Conservation (phyloP, 1,140 invertebrate species). For the Theocolax elegans region DNA sequence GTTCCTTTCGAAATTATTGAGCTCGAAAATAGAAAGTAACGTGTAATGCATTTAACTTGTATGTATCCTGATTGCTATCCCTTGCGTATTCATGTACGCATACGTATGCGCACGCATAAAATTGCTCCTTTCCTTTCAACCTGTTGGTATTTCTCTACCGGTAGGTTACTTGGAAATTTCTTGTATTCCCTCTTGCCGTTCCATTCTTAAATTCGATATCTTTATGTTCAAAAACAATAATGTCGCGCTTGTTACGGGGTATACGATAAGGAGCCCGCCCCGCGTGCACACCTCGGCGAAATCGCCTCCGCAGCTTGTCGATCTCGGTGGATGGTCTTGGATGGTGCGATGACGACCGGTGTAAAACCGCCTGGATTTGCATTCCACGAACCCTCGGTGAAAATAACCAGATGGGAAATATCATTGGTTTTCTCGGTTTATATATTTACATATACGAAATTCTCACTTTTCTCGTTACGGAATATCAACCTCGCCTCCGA, state of each 20-base stretch:
- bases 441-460: no score
- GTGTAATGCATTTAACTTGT: no score
- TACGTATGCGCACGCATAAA: no score
- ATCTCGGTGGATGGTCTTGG: constrained; percentile 10
- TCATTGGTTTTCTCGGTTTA: not conserved
- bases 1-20: no score
- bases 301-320: not conserved
- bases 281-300: not conserved
- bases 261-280: constrained; percentile 2
- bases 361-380: constrained; percentile 15
- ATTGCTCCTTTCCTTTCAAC: no score
- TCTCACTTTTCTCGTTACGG: no score
- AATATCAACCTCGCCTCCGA: no score
- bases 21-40: no score
- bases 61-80: no score
- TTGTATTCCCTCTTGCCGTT: not conserved
- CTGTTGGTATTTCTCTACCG: not conserved
- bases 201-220: constrained; percentile 6
- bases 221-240: constrained; percentile 29
- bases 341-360: not conserved
- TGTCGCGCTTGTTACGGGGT: constrained; percentile 23
- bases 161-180: constrained; percentile 9
- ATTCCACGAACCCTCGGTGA: constrained; percentile 12
- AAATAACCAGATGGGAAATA: not conserved
- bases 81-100: no score